Conservation (phyloP, 2,797 vertebrate genomes). For the Arctocebus calabarensis region DNA sequence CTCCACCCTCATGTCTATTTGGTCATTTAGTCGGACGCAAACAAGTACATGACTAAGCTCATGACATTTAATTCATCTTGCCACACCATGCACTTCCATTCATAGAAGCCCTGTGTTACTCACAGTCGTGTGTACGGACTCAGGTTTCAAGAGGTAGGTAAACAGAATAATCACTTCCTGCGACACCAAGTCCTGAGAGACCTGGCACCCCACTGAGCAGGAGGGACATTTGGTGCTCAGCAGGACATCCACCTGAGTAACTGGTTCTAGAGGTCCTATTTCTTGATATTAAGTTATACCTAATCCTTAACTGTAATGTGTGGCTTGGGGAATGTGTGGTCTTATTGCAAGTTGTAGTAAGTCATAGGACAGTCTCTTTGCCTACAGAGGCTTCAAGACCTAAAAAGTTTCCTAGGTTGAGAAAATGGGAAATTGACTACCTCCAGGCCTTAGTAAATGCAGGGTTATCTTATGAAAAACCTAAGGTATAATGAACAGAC, state of each 20-base stretch:
- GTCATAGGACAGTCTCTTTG: not conserved
- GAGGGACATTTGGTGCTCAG: not conserved
- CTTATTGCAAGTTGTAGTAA: not conserved
- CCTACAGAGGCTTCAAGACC: not conserved
- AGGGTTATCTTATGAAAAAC: too few species aligned
- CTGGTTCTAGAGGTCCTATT: not conserved
- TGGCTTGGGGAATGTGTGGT: not conserved
- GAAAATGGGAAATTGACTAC: not conserved
- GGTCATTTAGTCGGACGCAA: slow-evolving; percentile 41
- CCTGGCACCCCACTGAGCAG: not conserved
- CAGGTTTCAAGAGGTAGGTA: not conserved
- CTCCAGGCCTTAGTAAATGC: not conserved
- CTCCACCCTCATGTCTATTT: not conserved
- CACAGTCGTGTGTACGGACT: not conserved
- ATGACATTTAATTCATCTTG: slow-evolving; percentile 43
- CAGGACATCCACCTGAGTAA: not conserved
- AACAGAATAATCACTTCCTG: not conserved
- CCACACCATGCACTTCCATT: slow-evolving; percentile 16
- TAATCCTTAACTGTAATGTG: not conserved
- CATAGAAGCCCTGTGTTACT: not conserved
- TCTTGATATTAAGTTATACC: not conserved
- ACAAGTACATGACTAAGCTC: slow-evolving; percentile 23
- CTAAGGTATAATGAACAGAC: not conserved
- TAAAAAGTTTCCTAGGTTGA: not conserved
- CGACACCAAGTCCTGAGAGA: not conserved